Base-by-base conservation (phyloP, 2,797 vertebrate species). In the Oryzias sinensis region DNA sequence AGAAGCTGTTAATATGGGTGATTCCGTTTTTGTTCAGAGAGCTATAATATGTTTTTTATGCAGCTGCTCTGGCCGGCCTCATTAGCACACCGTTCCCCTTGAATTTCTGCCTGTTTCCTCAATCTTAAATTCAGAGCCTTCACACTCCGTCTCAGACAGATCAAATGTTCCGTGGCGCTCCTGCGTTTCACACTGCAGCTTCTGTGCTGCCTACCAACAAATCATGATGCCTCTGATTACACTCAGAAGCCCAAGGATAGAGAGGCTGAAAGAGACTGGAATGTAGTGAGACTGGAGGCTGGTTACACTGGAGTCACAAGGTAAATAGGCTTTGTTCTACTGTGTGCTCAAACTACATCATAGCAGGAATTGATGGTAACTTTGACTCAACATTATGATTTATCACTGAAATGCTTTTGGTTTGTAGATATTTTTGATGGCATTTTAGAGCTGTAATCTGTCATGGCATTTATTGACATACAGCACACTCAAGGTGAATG, bases 151-250 rank as follows among this genome's bases (percentile, higher is more conserved):
- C 53, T 53, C 56, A 59, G 58, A 49, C 18, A 46, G 44, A 46
- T 46, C 18, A 46, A 46, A 46, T 61, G 9, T 45, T 47, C 47
- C 43, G 59, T 53, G 56, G 55, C 59, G 16, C 45, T 56, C 43
- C 13, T 33, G 27, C 37, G 48, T 41, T 44, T 68, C 16, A 66
- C 29, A 50, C 17, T 54, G 56, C 62, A 78, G 72, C 54, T 49
- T 24, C 47, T 53, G 17, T 17, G 11, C 55, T 67, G 56, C 59
- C 63, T 58, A 45, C 71, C 50, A 42, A 61, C 62, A 72, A 71
- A 74, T 75, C 50, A 6, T 14, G 52, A 42, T 58, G 70, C 56
- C 65, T 74, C 59, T 83, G 74, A 87, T 86, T 79, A 73, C 37
- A 49, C 46, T 43, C 46, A 65, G 68, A 67, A 62, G 53, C 53